Base-by-base conservation (phyloP, 2,888 invertebrate genomes). In the Agrypnus murinus region DNA sequence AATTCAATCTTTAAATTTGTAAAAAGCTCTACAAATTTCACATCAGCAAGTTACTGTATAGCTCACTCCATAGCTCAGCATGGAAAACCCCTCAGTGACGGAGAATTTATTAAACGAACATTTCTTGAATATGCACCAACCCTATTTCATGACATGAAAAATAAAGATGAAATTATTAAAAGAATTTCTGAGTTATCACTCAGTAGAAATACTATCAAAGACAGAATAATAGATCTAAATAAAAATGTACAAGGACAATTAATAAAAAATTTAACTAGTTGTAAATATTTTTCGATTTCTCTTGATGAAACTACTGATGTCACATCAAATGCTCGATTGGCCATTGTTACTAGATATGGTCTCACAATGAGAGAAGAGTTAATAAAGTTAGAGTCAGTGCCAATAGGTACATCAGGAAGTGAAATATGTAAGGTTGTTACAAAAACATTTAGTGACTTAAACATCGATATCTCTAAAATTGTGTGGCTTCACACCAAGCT, bases 391-490 rank as follows among this genome's bases (percentile, higher is more conserved):
- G 50, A 50, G 25, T 25, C 50, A 50, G 10, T 25, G 25, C 50
- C 19, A 50, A 50, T 50, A 50, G 14, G 50, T 50, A 50, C 50
- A 50, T 25, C 50, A 50, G 19, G 50, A 14, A 50, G 14, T 14
- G 50, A 50, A 50, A 45, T 45, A 45, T 45, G 45, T 15, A 50
- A 50, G 25, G 63, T 50, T 63, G 63, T 48, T 63, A 48, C 17
- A 63, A 50, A 63, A 15, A 32, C 48, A 48, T 63, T 63, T 12
- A 4, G 48, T 46, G 48, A 63, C 38, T 15, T 63, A 63, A 63
- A 10, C 63, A 63, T 48, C 25, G 50, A 50, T 50, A 50, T 50
- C 12, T 50, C 50, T 31, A 50, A 50, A 31, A 25, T 50, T 50
- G 63, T 60, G 60, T 46, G n/a, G n/a, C n/a, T n/a, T n/a, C n/a